Evolutionary conservation across 2,797 vertebrate species (phyloP).

Genomic region (Siniperca scherzeri): DNA sequence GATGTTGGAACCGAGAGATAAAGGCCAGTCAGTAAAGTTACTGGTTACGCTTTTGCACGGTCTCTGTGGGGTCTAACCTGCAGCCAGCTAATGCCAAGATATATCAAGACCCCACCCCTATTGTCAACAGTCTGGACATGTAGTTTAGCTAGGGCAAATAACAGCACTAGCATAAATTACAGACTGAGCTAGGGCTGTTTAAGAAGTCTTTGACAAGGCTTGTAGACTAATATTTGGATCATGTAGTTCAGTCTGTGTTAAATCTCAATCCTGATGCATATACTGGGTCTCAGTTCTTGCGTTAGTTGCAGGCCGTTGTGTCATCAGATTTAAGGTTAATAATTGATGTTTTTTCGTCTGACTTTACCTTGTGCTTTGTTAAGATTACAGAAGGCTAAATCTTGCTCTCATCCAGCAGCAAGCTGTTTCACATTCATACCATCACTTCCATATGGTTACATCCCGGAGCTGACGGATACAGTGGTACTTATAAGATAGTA

Average conservation of each 20-base stretch:
- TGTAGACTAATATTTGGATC: not conserved
- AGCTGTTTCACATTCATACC: not conserved
- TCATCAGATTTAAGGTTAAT: constrained; percentile 32
- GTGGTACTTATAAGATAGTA: not conserved
- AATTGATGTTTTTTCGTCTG: constrained; percentile 48
- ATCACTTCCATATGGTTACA: not conserved
- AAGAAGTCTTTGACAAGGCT: fast-evolving
- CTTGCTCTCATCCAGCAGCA: not conserved
- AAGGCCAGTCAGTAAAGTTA: not conserved
- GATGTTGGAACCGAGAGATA: not conserved
- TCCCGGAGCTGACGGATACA: not conserved
- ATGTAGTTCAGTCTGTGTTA: not conserved
- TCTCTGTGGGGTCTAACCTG: not conserved
- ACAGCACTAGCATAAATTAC: not conserved
- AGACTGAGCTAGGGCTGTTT: not conserved
- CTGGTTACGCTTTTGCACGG: not conserved
- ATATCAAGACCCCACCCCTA: constrained; percentile 67
- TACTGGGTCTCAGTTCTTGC: not conserved
- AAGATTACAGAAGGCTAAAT: not conserved
- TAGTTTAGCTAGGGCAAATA: not conserved
- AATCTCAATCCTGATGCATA: not conserved
- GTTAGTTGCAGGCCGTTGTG: not conserved
- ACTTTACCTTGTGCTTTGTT: constrained; percentile 37
- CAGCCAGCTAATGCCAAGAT: not conserved
- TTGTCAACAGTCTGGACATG: constrained; percentile 27